Base-by-base conservation (phyloP, 2,888 invertebrate genomes). In the Eremobia ochroleuca region DNA sequence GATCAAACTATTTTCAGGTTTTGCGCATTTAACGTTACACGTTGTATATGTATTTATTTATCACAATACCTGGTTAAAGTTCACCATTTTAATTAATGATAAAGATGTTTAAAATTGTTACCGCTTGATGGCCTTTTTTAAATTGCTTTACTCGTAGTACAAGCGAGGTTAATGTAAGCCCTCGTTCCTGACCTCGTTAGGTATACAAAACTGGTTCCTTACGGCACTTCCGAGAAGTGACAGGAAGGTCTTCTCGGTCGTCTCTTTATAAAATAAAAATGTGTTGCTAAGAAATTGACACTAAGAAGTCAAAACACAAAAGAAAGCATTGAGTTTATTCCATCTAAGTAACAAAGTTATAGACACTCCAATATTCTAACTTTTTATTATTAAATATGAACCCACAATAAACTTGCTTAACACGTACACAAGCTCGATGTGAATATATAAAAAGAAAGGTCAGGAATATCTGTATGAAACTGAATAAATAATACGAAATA, bases 401-500 rank as follows among this genome's bases (percentile, higher is more conserved):
- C 64, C 76, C 66, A 80, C 85, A 85, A 83, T 83, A 85, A 81
- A 85, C 77, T 77, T 83, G 75, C 85, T 76, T 77, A 79, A 77
- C 77, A 85, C 86, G 77, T 85, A 83, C 76, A 87, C 68, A 83
- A 78, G 62, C 70, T 80, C 83, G 73, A 81, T 73, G 68, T 67
- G 84, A 84, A 87, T 82, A 82, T 86, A 86, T 85, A 81, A 81
- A 77, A 80, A 61, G 73, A 76, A 74, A 74, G 79, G 78, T 82
- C 84, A 82, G 55, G n/a, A 86, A 81, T 85, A 87, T 82, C 75
- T 75, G 49, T 73, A 70, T 66, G 65, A 67, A 73, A 80, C 87
- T 82, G 77, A 87, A 87, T 87, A 86, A 86, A 86, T 86, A 85
- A 81, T 40, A 87, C n/a, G 6, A 70, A 76, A 87, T 78, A 86